Base-by-base conservation (phyloP, 2,888 invertebrate species). In the Platycheirus albimanus region DNA sequence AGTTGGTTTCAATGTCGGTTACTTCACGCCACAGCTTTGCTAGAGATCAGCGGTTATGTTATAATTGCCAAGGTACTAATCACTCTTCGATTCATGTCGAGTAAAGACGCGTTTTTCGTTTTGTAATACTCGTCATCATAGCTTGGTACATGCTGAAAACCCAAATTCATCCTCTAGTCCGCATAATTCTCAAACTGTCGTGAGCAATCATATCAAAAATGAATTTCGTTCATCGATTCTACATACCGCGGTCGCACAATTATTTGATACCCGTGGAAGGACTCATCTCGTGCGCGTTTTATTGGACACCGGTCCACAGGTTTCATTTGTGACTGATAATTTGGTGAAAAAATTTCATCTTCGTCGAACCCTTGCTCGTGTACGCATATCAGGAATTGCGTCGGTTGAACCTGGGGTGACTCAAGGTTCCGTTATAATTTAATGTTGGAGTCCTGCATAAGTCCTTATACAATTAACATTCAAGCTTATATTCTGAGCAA, bases 341-440 rank as follows among this genome's bases (percentile, higher is more conserved):
- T n/a, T n/a, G n/a, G 15, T 67, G 0, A 56, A 47, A 3, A 15
- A 11, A 36, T n/a, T 70, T 8, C 47, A 56, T 7, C 49, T 70
- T 17, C 56, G 20, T 19, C 38, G 58, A n/a, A 6, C 10, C 0
- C 70, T 58, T 11, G 61, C 61, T 30, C 51, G 61, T 0, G 10
- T 49, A 0, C 51, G 28, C 3, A 61, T 71, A 0, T 43, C 51
- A 0, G 71, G 61, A 4, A 69, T 69, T 3, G 20, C 15, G 1
- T 70, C 36, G 6, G 0, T 36, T 0, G 24, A 56, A 38, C 56
- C 0, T 13, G n/a, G n/a, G n/a, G n/a, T n/a, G n/a, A n/a, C n/a
- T n/a, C n/a, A n/a, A n/a, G n/a, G n/a, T n/a, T n/a, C 38, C 0
- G 54, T 56, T n/a, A n/a, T 8, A 33, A 13, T 0, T 8, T 70